Conservation (phyloP, 2,113 vertebrate species). For the Tiliqua scincoides region DNA sequence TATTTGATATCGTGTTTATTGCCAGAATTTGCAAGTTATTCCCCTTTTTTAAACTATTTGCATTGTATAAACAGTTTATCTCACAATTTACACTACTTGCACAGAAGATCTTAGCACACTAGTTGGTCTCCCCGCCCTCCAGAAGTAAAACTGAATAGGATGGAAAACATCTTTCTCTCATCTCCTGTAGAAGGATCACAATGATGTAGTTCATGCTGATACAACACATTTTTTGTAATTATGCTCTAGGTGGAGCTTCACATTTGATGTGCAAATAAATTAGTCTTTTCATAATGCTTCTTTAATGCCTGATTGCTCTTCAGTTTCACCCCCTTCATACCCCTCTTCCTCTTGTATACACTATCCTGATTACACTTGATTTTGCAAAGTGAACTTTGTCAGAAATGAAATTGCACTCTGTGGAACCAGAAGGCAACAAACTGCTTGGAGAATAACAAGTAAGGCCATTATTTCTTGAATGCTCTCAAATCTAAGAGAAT, state of each 20-base stretch:
- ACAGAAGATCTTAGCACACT: background rate
- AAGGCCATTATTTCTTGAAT: conserved; percentile 4
- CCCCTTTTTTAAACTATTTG: background rate
- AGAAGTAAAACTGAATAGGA: background rate
- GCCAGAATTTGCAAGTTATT: background rate
- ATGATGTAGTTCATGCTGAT: conserved; percentile 3
- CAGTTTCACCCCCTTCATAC: conserved; percentile 29
- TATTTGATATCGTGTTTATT: background rate
- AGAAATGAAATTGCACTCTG: conserved; percentile 22
- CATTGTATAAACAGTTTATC: background rate
- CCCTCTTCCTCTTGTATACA: background rate
- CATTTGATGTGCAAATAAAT: conserved; percentile 25
- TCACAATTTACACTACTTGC: background rate
- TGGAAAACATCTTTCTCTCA: background rate
- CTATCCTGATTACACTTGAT: conserved; percentile 35
- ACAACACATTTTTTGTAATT: conserved; percentile 1
- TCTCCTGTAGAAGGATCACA: background rate
- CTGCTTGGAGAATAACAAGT: background rate
- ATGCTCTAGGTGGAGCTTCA: background rate
- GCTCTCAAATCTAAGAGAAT: background rate
- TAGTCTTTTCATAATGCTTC: conserved; percentile 11
- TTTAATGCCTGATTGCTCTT: background rate
- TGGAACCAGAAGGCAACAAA: conserved; percentile 33
- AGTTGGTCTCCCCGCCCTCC: background rate
- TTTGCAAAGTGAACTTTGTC: conserved; percentile 32